Percentiles rank a stretch among this genome's conserved stretches.
Conservation (phyloP, 2,113 vertebrate species). For the Hippocampus mohnikei region DNA sequence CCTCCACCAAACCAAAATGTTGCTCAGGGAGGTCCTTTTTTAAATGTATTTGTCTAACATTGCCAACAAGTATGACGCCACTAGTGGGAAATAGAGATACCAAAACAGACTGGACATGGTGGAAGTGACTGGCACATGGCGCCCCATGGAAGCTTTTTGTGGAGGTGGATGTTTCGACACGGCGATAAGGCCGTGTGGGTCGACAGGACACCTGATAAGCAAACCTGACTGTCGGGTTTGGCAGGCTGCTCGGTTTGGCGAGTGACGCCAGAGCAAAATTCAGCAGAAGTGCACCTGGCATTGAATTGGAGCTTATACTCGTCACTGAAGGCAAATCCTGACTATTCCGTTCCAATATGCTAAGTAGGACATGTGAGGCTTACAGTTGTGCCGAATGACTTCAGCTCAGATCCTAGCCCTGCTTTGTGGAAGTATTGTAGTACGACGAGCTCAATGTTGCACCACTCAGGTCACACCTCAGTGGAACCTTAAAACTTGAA, state of each 20-base stretch:
- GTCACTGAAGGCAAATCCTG: constrained; percentile 31
- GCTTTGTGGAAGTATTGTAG: constrained; percentile 4
- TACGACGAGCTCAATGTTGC: neutral
- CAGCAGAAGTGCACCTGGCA: constrained; percentile 26
- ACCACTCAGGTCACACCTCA: neutral
- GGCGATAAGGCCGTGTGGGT: constrained; percentile 51
- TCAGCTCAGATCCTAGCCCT: constrained; percentile 17
- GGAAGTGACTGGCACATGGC: constrained; percentile 18
- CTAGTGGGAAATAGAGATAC: constrained; percentile 13
- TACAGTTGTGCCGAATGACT: constrained; percentile 17
- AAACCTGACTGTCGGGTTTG: constrained; percentile 62
- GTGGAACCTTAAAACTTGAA: neutral
- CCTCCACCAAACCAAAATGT: constrained; percentile 15
- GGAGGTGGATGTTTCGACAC: constrained; percentile 63
- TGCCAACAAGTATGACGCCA: neutral
- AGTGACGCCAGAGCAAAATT: constrained; percentile 35
- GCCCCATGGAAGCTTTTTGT: constrained; percentile 40
- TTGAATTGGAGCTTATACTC: constrained; percentile 25
- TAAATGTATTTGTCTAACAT: neutral
- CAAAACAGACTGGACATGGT: constrained; percentile 8
- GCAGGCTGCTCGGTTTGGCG: constrained; percentile 35
- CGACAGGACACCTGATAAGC: constrained; percentile 65
- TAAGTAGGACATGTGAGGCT: constrained; percentile 18
- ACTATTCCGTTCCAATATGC: constrained; percentile 17
- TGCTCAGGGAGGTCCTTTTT: neutral